phyloP scores from a whole-genome alignment of 2,888 invertebrate genomes.

The Gortyna flavago region DNA sequence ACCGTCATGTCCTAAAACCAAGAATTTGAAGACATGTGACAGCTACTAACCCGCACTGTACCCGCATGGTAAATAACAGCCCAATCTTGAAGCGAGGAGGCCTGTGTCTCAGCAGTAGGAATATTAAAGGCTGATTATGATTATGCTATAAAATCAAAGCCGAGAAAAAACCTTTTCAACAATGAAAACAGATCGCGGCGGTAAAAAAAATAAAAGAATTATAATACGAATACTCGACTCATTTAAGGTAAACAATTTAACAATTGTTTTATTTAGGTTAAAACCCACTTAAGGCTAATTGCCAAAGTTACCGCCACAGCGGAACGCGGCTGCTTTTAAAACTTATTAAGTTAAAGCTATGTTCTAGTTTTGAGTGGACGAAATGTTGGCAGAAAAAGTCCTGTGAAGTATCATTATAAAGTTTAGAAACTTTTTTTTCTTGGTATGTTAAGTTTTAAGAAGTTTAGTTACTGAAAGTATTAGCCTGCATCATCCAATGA shows the following conservation, averaged over 20 bases:
- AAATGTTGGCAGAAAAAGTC: slow-evolving; percentile 22
- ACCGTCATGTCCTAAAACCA: too few species aligned
- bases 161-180: too few species aligned
- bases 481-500: background rate
- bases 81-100: too few species aligned
- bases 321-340: slow-evolving; percentile 58
- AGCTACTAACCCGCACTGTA: too few species aligned
- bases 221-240: slow-evolving; percentile 11
- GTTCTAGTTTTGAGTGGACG: slow-evolving; percentile 54
- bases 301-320: slow-evolving; percentile 60
- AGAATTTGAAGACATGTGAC: too few species aligned
- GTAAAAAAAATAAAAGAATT: background rate
- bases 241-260: slow-evolving; percentile 51
- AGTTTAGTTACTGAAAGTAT: background rate
- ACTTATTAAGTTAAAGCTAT: slow-evolving; percentile 56
- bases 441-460: background rate
- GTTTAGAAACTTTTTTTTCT: background rate
- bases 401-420: background rate
- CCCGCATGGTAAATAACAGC: too few species aligned
- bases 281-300: slow-evolving; percentile 66
- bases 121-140: background rate
- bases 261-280: slow-evolving; percentile 68
- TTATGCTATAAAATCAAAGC: background rate
- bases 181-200: slow-evolving; percentile 1
- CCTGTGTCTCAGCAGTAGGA: background rate